These are phyloP conservation scores for Sarcophaga variegata DNA, from an alignment of 2,888 invertebrate species.

Conservation along the genomic window DNA sequence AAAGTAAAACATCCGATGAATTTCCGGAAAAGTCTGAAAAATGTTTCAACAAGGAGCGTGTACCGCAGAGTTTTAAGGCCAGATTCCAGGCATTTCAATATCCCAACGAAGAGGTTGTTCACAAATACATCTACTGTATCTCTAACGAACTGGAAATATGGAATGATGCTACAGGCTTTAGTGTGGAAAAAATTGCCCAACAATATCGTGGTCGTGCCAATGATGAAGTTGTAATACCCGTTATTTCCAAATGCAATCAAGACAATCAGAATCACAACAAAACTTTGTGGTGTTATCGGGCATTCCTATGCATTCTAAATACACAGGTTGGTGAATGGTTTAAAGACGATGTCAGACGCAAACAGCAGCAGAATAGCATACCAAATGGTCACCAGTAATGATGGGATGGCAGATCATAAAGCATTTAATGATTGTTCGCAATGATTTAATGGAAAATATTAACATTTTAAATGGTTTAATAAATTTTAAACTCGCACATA, in stretches of 20 bases:
- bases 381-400: constrained; percentile 61
- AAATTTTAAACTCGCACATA: not conserved
- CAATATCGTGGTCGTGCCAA: constrained; percentile 71
- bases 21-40: constrained; percentile 58
- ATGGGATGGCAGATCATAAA: not conserved
- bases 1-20: constrained; percentile 54
- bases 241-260: constrained; percentile 72
- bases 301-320: constrained; percentile 71
- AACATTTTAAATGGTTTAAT: not conserved
- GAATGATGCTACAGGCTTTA: constrained; percentile 71
- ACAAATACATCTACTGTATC: constrained; percentile 70
- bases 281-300: constrained; percentile 70
- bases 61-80: constrained; percentile 51
- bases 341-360: constrained; percentile 70
- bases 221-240: constrained; percentile 71
- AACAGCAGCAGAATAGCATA: constrained; percentile 40
- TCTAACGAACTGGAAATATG: constrained; percentile 69
- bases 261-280: constrained; percentile 69
- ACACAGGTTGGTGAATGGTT: constrained; percentile 73
- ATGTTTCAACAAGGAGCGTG: constrained; percentile 46
- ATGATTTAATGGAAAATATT: not conserved
- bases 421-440: not conserved
- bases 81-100: constrained; percentile 69
- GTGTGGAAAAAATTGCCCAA: constrained; percentile 70
- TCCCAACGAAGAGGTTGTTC: constrained; percentile 70